Evolutionary conservation across 2,888 invertebrate genomes (phyloP), one percentile per base, ranked within the genome.

Genomic region (Troides aeacus): DNA sequence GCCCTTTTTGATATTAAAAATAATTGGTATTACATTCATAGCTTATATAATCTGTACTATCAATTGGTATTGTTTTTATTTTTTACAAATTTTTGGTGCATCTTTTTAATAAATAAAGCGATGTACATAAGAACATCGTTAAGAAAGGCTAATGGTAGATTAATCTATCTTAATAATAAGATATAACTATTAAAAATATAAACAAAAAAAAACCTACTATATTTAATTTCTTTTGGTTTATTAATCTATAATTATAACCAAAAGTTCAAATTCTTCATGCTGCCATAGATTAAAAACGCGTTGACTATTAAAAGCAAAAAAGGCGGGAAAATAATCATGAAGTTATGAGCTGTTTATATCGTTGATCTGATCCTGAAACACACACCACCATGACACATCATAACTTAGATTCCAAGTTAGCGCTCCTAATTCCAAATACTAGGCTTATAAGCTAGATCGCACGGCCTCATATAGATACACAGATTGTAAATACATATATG

Each of bases 301-400:
- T 56, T 64, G 64, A 64, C 56, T 39, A 18, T 57, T 56, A 12
- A 36, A 30, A 56, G 17, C 15, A 15, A 50, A 50, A 50, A 17
- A 15, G 50, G 50, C 15, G 50, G 50, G 50, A 50, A 50, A 39
- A 50, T 18, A 2, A 15, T 50, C 50, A 18, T 50, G 17, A 50
- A 18, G 17, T 15, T 50, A 17, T 57, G 23, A 59, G 8, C 30
- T 10, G 10, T 15, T 59, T 2, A 36, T 39, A 36, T 60, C 64
- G 58, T 57, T 58, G 64, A 65, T 65, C 64, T 65, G 58, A 58
- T 65, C 46, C 3, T 24, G 42, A 65, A 59, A 21, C 21, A 59
- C 24, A 46, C n/a, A 7, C 58, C 58, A 65, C 58, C 42, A 65
- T 58, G 6, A 57, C n/a, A 4, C 7, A 0, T 24, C 62, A 24